These are phyloP conservation scores for Cotesia chilonis DNA, from an alignment of 1,140 invertebrate genomes.

Conservation along the genomic window DNA sequence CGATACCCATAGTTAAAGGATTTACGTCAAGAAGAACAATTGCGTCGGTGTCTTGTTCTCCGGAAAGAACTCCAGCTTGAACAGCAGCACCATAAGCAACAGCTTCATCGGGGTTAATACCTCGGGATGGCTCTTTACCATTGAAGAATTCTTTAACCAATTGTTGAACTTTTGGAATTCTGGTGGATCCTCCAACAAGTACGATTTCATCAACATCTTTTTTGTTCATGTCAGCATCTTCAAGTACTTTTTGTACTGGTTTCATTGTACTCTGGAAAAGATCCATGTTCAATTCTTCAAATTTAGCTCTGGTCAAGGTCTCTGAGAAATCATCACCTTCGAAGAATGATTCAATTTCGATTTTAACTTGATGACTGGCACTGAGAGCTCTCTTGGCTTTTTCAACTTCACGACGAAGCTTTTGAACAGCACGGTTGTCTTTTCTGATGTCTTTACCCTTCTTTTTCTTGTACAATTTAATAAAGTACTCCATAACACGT, in stretches of 20 bases:
- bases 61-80: conserved; percentile 91
- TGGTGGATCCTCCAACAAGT: conserved; percentile 97
- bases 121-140: conserved; percentile 96
- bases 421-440: conserved; percentile 95
- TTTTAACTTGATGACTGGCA: conserved; percentile 93
- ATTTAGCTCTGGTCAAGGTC: conserved; percentile 97
- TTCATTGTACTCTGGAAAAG: conserved; percentile 98
- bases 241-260: conserved; percentile 97
- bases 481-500: conserved; percentile 98
- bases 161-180: conserved; percentile 99
- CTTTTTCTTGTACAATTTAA: conserved; percentile 99
- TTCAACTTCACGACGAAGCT: conserved; percentile 95
- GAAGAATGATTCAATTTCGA: conserved; percentile 99
- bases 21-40: conserved; percentile 98
- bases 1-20: conserved; percentile 98
- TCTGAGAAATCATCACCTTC: conserved; percentile 99
- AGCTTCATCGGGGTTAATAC: conserved; percentile 98
- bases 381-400: conserved; percentile 97
- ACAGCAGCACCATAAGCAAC: conserved; percentile 99
- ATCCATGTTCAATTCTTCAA: conserved; percentile 99
- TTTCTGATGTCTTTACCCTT: conserved; percentile 97
- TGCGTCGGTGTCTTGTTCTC: conserved; percentile 94
- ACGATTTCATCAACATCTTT: conserved; percentile 99
- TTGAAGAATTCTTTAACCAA: conserved; percentile 99
- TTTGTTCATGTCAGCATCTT: conserved; percentile 99